These are phyloP conservation scores for Oasisia sp. DNA, from an alignment of 2,888 invertebrate species.

Conservation along the genomic window DNA sequence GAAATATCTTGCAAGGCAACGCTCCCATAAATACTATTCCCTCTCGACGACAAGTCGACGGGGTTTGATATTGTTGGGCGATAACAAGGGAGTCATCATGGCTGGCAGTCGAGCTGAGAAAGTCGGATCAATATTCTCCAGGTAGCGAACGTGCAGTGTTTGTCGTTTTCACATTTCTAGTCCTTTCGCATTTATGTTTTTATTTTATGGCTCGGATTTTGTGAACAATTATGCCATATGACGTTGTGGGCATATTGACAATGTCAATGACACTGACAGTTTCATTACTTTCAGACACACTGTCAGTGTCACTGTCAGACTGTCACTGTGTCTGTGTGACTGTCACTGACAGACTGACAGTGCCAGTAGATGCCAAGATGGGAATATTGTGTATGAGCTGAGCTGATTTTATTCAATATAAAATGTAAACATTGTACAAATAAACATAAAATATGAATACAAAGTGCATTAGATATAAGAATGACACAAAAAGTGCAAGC, in stretches of 20 bases:
- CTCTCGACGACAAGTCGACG: not conserved
- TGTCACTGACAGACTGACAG: too few species aligned
- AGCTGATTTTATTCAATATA: too few species aligned
- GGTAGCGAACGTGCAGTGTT: not conserved
- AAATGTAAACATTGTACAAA: too few species aligned
- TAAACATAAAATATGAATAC: too few species aligned
- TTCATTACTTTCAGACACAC: too few species aligned
- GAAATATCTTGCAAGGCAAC: not conserved
- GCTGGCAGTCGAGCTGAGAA: not conserved
- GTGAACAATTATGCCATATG: not conserved
- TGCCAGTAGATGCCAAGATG: too few species aligned
- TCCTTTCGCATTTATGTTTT: not conserved
- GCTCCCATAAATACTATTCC: not conserved
- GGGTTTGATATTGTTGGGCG: not conserved
- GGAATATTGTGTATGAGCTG: too few species aligned
- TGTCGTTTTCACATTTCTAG: not conserved
- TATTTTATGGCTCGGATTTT: not conserved
- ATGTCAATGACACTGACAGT: too few species aligned
- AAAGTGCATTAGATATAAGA: too few species aligned
- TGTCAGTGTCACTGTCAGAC: too few species aligned
- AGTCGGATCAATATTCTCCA: not conserved
- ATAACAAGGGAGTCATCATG: not conserved
- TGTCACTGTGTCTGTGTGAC: too few species aligned
- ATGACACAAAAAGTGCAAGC: too few species aligned
- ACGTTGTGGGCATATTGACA: not conserved